phyloP scores from a whole-genome alignment of 2,797 vertebrate species.

The Hephaestus fuliginosus region DNA sequence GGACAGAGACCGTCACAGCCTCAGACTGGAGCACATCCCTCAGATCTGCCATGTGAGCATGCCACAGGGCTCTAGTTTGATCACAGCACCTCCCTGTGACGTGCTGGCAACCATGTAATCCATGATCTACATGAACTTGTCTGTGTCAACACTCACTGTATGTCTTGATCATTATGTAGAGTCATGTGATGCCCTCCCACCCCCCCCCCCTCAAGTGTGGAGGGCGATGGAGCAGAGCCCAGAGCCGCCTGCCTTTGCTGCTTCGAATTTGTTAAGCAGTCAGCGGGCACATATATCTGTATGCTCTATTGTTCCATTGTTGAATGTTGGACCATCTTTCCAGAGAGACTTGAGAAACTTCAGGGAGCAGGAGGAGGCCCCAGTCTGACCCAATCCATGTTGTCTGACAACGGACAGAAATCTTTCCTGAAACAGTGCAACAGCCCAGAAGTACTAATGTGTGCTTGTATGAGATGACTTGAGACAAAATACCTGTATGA shows the following conservation, averaged over 20 bases:
- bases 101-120: constrained; percentile 35
- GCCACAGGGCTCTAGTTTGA: constrained; percentile 48
- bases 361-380: not conserved
- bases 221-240: constrained; percentile 44
- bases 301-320: constrained; percentile 18
- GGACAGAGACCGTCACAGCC: constrained; percentile 12
- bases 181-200: constrained; percentile 14
- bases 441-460: not conserved
- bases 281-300: constrained; percentile 4
- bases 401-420: not conserved
- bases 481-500: not conserved
- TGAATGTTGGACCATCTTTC: constrained; percentile 2
- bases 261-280: constrained; percentile 4
- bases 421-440: not conserved
- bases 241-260: constrained; percentile 3
- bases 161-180: constrained; percentile 56
- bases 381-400: not conserved
- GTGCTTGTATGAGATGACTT: not conserved
- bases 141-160: constrained; percentile 58
- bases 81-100: constrained; percentile 46
- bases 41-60: constrained; percentile 31
- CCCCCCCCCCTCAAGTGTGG: not conserved
- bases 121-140: constrained; percentile 49
- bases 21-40: constrained; percentile 40
- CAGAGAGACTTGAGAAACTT: not conserved